These are phyloP conservation scores for Apotomis betuletana DNA, from an alignment of 2,888 invertebrate genomes.

Conservation along the genomic window DNA sequence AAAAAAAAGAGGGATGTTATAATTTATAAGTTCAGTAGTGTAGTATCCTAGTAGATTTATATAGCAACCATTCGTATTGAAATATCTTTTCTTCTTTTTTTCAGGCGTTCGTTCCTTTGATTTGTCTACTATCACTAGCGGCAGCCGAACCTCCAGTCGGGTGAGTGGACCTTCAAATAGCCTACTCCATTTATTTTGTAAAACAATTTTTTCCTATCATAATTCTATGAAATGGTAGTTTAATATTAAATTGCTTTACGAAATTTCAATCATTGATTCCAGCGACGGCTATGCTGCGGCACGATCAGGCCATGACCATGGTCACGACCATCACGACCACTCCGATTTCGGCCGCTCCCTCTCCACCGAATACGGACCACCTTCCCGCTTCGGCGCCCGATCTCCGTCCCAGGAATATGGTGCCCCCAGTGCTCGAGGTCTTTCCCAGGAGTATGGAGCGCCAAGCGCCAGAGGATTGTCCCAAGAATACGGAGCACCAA, in stretches of 20 bases:
- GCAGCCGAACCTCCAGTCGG: constrained; percentile 71
- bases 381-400: constrained; percentile 42
- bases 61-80: not conserved
- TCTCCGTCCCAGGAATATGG: constrained; percentile 43
- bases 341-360: constrained; percentile 35
- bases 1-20: too few species aligned
- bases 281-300: constrained; percentile 66
- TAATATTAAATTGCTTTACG: too few species aligned
- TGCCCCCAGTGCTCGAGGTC: constrained; percentile 13
- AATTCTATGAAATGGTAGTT: too few species aligned
- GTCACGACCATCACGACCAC: constrained; percentile 42
- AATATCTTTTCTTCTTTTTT: constrained; percentile 49
- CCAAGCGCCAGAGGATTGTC: constrained; percentile 42
- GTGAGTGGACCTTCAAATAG: constrained; percentile 55
- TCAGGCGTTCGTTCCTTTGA: constrained; percentile 62
- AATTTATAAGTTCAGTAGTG: too few species aligned
- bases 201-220: too few species aligned
- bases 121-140: constrained; percentile 57
- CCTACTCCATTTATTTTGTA: too few species aligned
- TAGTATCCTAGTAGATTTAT: not conserved
- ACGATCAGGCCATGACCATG: constrained; percentile 52
- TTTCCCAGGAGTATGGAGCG: constrained; percentile 46
- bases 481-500: constrained; percentile 47
- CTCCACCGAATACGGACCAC: constrained; percentile 46
- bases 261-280: constrained; percentile 39